These are phyloP conservation scores for Cyrtonyx montezumae DNA, from an alignment of 2,113 vertebrate genomes.

Conservation along the genomic window DNA sequence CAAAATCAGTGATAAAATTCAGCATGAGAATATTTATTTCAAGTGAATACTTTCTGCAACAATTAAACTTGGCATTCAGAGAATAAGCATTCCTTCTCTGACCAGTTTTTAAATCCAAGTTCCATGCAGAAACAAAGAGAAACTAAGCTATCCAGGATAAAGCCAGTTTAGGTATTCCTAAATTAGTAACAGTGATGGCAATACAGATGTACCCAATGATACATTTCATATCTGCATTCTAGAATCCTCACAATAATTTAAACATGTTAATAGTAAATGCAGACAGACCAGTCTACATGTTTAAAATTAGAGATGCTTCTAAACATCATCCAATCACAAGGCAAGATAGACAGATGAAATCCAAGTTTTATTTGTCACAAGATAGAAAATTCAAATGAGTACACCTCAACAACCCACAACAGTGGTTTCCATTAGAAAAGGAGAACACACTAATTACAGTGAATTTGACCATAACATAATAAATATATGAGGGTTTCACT, in stretches of 20 bases:
- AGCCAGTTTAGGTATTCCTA: background rate
- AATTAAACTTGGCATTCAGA: background rate
- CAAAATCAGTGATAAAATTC: background rate
- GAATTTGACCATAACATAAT: background rate
- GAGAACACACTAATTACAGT: background rate
- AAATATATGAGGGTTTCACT: background rate
- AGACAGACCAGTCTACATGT: background rate
- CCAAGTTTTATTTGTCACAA: background rate
- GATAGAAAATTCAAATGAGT: constrained; percentile 16
- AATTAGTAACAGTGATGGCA: background rate
- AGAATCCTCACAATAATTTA: constrained; percentile 11
- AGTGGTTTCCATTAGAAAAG: constrained; percentile 17
- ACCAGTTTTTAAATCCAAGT: background rate
- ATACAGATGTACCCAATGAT: background rate
- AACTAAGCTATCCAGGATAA: background rate
- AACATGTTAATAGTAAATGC: background rate
- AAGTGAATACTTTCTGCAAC: constrained; percentile 11
- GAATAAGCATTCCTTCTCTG: background rate
- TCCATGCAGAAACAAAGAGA: background rate
- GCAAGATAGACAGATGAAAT: constrained; percentile 3
- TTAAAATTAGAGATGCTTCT: constrained; percentile 1
- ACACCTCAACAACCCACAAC: background rate
- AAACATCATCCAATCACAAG: constrained; percentile 7
- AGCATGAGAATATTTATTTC: background rate
- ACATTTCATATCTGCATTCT: background rate